Evolutionary conservation across 2,888 invertebrate species (phyloP).

Genomic region (Nymphalis c-album): DNA sequence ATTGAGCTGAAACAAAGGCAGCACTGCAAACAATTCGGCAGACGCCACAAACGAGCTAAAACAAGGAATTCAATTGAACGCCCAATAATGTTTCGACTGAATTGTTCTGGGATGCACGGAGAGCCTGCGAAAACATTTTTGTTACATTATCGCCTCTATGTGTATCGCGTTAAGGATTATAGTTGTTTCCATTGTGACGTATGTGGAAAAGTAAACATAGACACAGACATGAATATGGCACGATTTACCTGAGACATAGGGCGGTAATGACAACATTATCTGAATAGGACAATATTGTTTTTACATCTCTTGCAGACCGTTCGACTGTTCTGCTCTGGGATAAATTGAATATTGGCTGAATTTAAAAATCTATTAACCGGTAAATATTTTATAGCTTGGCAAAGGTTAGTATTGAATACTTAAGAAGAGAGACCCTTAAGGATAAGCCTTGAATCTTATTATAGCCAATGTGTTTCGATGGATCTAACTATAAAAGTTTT

Average conservation of each 20-base stretch:
- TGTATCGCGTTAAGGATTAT: neutral
- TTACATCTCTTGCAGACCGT: neutral
- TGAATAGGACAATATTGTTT: constrained; percentile 8
- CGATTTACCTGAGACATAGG: constrained; percentile 25
- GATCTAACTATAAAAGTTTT: too few relatives aligned
- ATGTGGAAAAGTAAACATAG: constrained; percentile 22
- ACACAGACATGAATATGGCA: constrained; percentile 22
- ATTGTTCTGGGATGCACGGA: constrained; percentile 35
- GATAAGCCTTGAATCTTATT: too few relatives aligned
- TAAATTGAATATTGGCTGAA: too few relatives aligned
- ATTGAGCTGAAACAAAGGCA: constrained; percentile 35
- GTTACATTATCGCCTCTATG: constrained; percentile 21
- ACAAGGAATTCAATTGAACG: constrained; percentile 44
- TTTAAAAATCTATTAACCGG: too few relatives aligned
- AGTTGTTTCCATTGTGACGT: constrained; percentile 2
- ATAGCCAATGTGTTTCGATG: too few relatives aligned
- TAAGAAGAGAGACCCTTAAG: too few relatives aligned
- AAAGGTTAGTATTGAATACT: too few relatives aligned
- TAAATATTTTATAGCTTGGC: too few relatives aligned
- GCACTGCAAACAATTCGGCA: constrained; percentile 36
- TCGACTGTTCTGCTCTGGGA: too few relatives aligned
- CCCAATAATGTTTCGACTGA: constrained; percentile 42
- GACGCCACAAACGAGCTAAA: constrained; percentile 40
- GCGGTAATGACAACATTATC: constrained; percentile 22
- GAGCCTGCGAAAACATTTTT: constrained; percentile 18